Evolutionary conservation across 2,797 vertebrate species (phyloP).

Genomic region (Macropus fuliginosus): DNA sequence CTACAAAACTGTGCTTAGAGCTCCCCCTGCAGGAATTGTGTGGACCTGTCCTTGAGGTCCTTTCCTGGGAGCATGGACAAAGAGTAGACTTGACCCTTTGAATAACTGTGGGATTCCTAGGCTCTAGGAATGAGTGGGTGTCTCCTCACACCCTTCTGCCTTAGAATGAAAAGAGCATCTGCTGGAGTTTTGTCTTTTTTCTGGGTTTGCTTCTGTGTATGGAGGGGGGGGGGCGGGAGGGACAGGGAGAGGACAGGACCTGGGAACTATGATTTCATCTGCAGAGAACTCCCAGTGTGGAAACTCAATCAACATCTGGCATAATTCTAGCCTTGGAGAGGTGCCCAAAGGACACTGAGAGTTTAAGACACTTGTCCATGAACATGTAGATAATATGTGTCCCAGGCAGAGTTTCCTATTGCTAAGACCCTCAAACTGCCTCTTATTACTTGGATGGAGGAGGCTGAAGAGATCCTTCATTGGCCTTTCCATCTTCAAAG

Average conservation of each 20-base stretch:
- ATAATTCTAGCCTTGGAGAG: neutral
- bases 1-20: neutral
- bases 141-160: neutral
- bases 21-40: neutral
- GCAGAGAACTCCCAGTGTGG: neutral
- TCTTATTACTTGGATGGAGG: neutral
- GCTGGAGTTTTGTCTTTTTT: neutral
- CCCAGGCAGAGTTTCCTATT: neutral
- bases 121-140: neutral
- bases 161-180: neutral
- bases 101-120: neutral
- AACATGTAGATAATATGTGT: neutral
- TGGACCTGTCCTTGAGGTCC: neutral
- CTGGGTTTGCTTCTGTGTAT: neutral
- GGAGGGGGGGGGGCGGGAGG: neutral
- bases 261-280: neutral
- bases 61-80: neutral
- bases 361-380: neutral
- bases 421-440: neutral
- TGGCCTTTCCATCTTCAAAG: neutral
- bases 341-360: neutral
- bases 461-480: neutral
- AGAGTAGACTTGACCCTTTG: neutral
- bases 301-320: neutral
- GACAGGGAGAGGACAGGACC: neutral